These are phyloP conservation scores for Esox niger DNA, from an alignment of 2,113 vertebrate species.

Conservation along the genomic window DNA sequence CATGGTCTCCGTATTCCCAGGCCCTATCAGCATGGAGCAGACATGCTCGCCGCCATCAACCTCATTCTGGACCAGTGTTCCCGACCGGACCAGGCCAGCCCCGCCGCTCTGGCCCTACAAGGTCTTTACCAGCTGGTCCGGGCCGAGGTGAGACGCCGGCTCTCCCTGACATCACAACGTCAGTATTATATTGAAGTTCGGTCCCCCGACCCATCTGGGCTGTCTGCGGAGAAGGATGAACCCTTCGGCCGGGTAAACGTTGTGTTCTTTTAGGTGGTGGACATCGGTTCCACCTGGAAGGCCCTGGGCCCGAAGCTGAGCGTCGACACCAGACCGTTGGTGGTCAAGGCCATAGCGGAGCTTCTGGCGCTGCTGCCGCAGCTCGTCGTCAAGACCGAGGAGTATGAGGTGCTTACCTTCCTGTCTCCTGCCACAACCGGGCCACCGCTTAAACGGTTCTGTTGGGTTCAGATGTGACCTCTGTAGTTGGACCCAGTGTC, in stretches of 20 bases:
- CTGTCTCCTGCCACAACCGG: too few relatives aligned
- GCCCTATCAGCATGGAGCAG: slow-evolving; percentile 93
- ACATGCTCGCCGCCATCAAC: slow-evolving; percentile 90
- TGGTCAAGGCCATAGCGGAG: slow-evolving; percentile 81
- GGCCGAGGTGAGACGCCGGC: slow-evolving; percentile 79
- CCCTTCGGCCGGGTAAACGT: background rate
- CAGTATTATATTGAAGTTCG: too few relatives aligned
- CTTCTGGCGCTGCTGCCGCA: slow-evolving; percentile 88
- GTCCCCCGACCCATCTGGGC: too few relatives aligned
- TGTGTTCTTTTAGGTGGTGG: slow-evolving; percentile 80
- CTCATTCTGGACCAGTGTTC: slow-evolving; percentile 83
- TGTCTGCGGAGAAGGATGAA: too few relatives aligned
- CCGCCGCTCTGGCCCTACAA: slow-evolving; percentile 84
- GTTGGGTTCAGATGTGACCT: too few relatives aligned
- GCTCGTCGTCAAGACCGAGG: slow-evolving; percentile 81
- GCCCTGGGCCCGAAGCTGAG: slow-evolving; percentile 82
- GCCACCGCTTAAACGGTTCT: too few relatives aligned
- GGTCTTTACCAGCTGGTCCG: slow-evolving; percentile 88
- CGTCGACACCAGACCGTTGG: slow-evolving; percentile 80
- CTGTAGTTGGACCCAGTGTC: too few relatives aligned
- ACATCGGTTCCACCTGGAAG: slow-evolving; percentile 88
- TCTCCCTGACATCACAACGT: too few relatives aligned
- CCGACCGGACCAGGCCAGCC: slow-evolving; percentile 83
- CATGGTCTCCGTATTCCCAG: too few relatives aligned
- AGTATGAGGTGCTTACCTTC: slow-evolving; percentile 88